These are phyloP conservation scores for Chelon labrosus DNA, from an alignment of 2,797 vertebrate species.

Conservation along the genomic window DNA sequence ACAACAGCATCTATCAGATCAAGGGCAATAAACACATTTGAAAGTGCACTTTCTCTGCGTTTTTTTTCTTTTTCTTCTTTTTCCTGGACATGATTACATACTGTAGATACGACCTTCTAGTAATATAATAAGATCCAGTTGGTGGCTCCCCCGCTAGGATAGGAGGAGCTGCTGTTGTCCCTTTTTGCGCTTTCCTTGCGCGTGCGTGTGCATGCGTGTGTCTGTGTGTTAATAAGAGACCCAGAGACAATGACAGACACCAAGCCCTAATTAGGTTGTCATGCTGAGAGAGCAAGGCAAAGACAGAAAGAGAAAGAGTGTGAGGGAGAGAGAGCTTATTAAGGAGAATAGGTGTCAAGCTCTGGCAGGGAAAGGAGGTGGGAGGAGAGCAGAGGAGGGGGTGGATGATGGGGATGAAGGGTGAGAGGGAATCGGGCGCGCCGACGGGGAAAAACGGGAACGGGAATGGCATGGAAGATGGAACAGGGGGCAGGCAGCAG, in stretches of 20 bases:
- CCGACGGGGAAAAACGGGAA: constrained; percentile 24
- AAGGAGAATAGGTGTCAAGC: constrained; percentile 79
- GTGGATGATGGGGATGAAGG: constrained; percentile 27
- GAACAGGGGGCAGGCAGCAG: constrained; percentile 2
- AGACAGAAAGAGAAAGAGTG: constrained; percentile 40
- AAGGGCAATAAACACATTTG: constrained; percentile 11
- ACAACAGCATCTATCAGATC: constrained; percentile 10
- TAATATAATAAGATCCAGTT: constrained; percentile 47
- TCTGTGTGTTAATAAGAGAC: constrained; percentile 74
- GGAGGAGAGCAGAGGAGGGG: constrained; percentile 50
- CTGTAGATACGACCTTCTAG: constrained; percentile 25
- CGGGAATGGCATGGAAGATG: constrained; percentile 7
- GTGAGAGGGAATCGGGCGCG: constrained; percentile 17
- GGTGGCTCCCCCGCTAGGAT: constrained; percentile 39
- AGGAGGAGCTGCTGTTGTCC: constrained; percentile 29
- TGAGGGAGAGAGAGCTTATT: constrained; percentile 70
- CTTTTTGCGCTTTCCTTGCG: background rate
- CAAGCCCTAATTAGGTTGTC: constrained; percentile 84
- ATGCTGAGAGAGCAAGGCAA: constrained; percentile 67
- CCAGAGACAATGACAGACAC: constrained; percentile 83
- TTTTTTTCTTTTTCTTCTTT: background rate
- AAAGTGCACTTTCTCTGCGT: constrained; percentile 14
- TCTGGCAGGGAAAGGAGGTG: constrained; percentile 73
- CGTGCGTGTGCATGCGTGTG: constrained; percentile 21
- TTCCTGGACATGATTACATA: constrained; percentile 9